Conservation (phyloP, 2,888 invertebrate species). For the Asteroscopus sphinx region DNA sequence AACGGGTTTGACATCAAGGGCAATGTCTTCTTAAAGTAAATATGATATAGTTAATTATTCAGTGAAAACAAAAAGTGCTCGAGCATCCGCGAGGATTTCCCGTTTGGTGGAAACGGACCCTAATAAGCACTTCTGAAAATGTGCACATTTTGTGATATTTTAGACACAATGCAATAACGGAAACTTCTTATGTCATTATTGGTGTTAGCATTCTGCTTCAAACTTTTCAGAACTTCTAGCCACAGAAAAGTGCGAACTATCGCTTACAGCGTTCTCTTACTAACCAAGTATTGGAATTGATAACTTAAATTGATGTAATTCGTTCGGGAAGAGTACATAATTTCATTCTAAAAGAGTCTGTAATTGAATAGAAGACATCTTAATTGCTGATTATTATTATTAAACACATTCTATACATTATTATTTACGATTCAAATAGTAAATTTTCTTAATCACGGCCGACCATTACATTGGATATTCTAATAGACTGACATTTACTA, state of each 20-base stretch:
- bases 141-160: too few species aligned
- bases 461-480: slow-evolving; percentile 14
- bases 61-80: too few species aligned
- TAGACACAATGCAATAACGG: too few species aligned
- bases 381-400: background rate
- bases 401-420: slow-evolving; percentile 1
- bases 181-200: too few species aligned
- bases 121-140: too few species aligned
- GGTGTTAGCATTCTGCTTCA: too few species aligned
- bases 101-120: too few species aligned
- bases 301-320: slow-evolving; percentile 18
- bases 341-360: slow-evolving; percentile 17
- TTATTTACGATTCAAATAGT: slow-evolving; percentile 8
- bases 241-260: too few species aligned
- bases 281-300: slow-evolving; percentile 9
- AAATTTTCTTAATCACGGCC: slow-evolving; percentile 17
- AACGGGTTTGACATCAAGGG: too few species aligned
- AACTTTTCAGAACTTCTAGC: background rate
- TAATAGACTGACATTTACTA: slow-evolving; percentile 4
- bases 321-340: slow-evolving; percentile 2
- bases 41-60: too few species aligned
- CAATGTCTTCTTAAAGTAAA: too few species aligned
- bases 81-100: too few species aligned
- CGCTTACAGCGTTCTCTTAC: slow-evolving; percentile 24
- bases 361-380: slow-evolving; percentile 7